Percentiles rank a stretch among this genome's conserved stretches.
These are phyloP conservation scores for Carposina sasakii DNA, from an alignment of 1,140 invertebrate genomes.

Conservation along the genomic window DNA sequence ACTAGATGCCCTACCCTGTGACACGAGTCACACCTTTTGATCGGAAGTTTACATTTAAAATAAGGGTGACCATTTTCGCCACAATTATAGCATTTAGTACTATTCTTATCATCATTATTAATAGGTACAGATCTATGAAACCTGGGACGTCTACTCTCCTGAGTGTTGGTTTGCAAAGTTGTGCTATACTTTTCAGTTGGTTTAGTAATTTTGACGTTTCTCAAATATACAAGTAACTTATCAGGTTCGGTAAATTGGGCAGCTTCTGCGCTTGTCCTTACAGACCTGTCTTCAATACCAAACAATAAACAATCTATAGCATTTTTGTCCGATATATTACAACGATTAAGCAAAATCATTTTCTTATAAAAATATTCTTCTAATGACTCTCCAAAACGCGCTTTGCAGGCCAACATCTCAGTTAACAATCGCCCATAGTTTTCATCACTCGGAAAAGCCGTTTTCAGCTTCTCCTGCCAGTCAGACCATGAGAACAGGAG, in stretches of 20 bases:
- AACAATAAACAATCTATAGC: constrained; percentile 8
- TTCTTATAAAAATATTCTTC: constrained; percentile 13
- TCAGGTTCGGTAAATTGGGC: constrained; percentile 7
- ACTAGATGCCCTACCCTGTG: background rate
- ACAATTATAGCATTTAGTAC: constrained; percentile 2
- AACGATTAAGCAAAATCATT: constrained; percentile 5
- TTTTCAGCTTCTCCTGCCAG: constrained; percentile 20
- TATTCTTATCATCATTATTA: no score
- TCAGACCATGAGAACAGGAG: constrained; percentile 18
- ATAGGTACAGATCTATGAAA: no score
- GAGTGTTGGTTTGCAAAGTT: no score
- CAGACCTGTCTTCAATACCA: constrained; percentile 8
- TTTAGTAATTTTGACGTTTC: constrained; percentile 5
- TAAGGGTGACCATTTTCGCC: background rate
- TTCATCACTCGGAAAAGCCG: constrained; percentile 15
- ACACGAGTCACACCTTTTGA: background rate
- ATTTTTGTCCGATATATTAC: constrained; percentile 4
- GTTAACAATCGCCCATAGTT: constrained; percentile 12
- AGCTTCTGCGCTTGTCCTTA: constrained; percentile 5
- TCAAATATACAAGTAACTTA: background rate
- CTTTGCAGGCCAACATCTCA: constrained; percentile 7
- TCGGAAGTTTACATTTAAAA: background rate
- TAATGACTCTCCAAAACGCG: constrained; percentile 8
- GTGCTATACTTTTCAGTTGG: no score
- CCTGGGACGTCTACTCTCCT: no score